Percentiles rank a stretch among this genome's conserved stretches.
These are phyloP conservation scores for Dendrolimus houi DNA, from an alignment of 2,888 invertebrate species.

Conservation along the genomic window DNA sequence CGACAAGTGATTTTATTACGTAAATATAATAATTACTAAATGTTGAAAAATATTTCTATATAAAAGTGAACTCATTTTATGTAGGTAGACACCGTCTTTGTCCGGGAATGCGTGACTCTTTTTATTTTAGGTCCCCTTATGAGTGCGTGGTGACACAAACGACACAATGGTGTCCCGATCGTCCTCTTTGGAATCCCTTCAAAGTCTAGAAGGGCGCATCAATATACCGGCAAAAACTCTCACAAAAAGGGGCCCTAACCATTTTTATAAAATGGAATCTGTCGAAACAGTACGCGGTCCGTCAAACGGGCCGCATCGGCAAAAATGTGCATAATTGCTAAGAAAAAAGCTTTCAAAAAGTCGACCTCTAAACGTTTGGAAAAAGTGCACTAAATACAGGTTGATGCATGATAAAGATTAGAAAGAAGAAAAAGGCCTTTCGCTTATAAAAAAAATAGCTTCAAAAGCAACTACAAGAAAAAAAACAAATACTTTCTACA, in stretches of 20 bases:
- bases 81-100: background rate
- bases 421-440: too few species aligned
- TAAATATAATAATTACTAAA: too few species aligned
- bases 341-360: slow-evolving; percentile 70
- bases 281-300: slow-evolving; percentile 22
- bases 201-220: slow-evolving; percentile 55
- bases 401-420: slow-evolving; percentile 18
- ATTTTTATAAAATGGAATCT: slow-evolving; percentile 74
- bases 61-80: background rate
- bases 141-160: slow-evolving; percentile 7
- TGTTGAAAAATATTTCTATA: too few species aligned
- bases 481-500: too few species aligned
- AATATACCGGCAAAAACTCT: slow-evolving; percentile 63
- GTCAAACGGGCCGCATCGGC: slow-evolving; percentile 64
- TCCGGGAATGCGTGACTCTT: background rate
- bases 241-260: slow-evolving; percentile 55
- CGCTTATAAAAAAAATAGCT: too few species aligned
- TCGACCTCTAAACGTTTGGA: slow-evolving; percentile 69
- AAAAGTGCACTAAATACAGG: slow-evolving; percentile 67
- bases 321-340: slow-evolving; percentile 76
- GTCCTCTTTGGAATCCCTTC: slow-evolving; percentile 53
- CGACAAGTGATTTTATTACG: too few species aligned
- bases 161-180: slow-evolving; percentile 34
- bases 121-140: background rate
- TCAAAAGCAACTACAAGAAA: too few species aligned